Evolutionary conservation across 1,140 invertebrate genomes (phyloP), one percentile per base, ranked within the genome.

Genomic region (Oryctes rhinoceros): DNA sequence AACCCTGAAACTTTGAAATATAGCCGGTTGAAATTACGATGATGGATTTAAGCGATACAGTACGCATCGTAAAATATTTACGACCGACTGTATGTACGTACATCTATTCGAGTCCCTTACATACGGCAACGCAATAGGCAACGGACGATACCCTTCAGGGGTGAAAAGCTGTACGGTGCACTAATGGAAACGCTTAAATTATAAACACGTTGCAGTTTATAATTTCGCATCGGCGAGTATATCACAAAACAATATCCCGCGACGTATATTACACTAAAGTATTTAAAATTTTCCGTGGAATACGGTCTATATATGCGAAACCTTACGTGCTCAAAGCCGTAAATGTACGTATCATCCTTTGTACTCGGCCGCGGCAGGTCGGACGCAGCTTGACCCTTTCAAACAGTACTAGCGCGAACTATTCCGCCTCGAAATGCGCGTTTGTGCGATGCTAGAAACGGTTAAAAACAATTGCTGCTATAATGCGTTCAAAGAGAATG

Each of bases 161-260:
- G 0, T 4, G 65, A 53, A 13, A 53, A 53, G 9, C 9, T 67
- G n/a, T 4, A 53, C 18, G 65, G 18, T 4, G 5, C 65, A 67
- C 65, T 67, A 67, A 67, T 67, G 65, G 65, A 67, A 67, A 35
- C 65, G 20, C 65, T 67, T 67, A 67, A 67, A 67, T 67, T 67
- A 67, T 67, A 6, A 67, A 67, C 18, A 18, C 20, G 65, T 67
- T 67, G 10, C 65, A 67, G 65, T 67, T 67, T 67, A 67, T 67
- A 67, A 67, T 15, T 67, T 67, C 65, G 11, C 24, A 18, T 67
- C 65, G 65, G 30, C 10, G 10, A 6, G 24, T 67, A 67, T 35
- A 35, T 24, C 24, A 35, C 30, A 24, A 11, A 5, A n/a, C 9
- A 62, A 20, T 18, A 62, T 44, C 5, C 39, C 39, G 13, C 49